phyloP scores from a whole-genome alignment of 2,888 invertebrate genomes.

The Empis livida region DNA sequence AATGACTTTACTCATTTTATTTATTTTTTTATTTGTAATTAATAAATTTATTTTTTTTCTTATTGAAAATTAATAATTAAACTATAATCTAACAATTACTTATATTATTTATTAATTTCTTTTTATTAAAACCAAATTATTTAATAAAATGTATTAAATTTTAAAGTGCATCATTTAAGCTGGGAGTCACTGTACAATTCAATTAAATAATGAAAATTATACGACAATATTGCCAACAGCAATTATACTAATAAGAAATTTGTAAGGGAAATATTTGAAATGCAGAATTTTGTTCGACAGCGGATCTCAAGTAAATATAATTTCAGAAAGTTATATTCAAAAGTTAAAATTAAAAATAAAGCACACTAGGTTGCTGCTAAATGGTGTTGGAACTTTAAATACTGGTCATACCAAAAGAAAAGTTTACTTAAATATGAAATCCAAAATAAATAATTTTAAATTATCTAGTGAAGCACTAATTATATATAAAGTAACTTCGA shows the following conservation, averaged over 20 bases:
- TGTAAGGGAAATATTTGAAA: background rate
- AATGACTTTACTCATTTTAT: no score
- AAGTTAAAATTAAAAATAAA: conserved; percentile 1
- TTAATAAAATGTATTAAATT: no score
- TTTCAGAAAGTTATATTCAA: conserved; percentile 3
- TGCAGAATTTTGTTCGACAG: conserved; percentile 6
- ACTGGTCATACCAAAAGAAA: conserved; percentile 2
- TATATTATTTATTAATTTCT: no score
- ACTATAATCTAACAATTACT: no score
- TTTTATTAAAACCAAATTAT: no score
- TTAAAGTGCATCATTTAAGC: no score
- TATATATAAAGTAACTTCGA: background rate
- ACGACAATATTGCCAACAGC: conserved; percentile 6
- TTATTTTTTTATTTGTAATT: no score
- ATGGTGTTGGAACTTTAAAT: conserved; percentile 1
- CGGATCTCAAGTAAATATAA: conserved; percentile 5
- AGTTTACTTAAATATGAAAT: background rate
- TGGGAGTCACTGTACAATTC: no score
- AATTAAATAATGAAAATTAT: background rate
- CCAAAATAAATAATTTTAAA: background rate
- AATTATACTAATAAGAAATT: background rate
- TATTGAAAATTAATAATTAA: no score
- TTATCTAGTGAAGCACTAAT: conserved; percentile 2
- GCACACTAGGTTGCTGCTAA: background rate
- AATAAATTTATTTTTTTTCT: no score